Evolutionary conservation across 2,888 invertebrate species (phyloP), one percentile per base, ranked within the genome.

Genomic region (Gymnocheta viridis): DNA sequence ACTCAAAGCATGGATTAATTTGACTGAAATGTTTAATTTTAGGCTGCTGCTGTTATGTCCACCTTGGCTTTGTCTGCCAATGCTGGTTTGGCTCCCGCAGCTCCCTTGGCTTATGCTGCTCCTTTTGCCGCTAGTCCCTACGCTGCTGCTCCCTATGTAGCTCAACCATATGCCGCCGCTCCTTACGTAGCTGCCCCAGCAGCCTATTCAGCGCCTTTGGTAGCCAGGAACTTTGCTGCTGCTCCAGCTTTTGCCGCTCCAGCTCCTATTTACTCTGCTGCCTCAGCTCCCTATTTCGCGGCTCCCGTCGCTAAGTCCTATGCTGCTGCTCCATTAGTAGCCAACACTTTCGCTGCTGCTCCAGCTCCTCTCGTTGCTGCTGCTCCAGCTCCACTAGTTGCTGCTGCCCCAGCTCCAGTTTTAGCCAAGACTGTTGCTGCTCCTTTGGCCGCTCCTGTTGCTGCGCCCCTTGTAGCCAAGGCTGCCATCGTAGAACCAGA

Each of bases 21-120:
- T 60, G 1, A 0, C 60, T n/a, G 17, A 2, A 41, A 41, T 5
- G 24, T 76, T 67, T 73, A 19, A 62, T 87, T 87, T 17, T 86
- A 91, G 91, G 86, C 90, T 89, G 89, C 91, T 88, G 90, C 91
- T 88, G 89, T 92, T 85, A 86, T 92, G 72, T 90, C 91, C 88
- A 90, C 91, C 64, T 88, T 92, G 89, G 91, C 91, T 58, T 87
- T 91, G 19, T 87, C 90, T 44, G 90, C 89, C 60, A 90, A 89
- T 83, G 92, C 91, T 76, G 91, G 91, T 87, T 81, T 91, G 54
- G 87, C 89, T 64, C 87, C 88, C 32, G 60, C 27, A 17, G 76
- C 85, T 24, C 85, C 86, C 27, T 47, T 83, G 1, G 74, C 82
- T 14, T 85, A 82, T 58, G 76, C 87, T 74, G 78, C 83, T 66